Evolutionary conservation across 2,888 invertebrate genomes (phyloP).

Genomic region (Rugalucina vietnamica): DNA sequence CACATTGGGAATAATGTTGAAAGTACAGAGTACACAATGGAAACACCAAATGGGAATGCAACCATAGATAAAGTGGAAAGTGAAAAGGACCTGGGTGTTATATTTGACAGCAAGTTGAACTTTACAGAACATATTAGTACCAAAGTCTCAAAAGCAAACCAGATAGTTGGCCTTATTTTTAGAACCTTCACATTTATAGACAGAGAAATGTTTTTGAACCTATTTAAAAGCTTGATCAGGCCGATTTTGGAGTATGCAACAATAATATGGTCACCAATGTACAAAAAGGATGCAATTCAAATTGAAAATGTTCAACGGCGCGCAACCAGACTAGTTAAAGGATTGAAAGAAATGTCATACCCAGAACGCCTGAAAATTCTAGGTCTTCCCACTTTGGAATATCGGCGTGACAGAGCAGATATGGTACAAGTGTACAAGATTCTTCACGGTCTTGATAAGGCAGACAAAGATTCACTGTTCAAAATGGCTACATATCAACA

Average conservation of each 20-base stretch:
- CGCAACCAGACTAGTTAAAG: constrained; percentile 21
- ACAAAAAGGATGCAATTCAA: constrained; percentile 2
- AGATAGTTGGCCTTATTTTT: constrained; percentile 18
- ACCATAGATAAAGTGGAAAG: background rate
- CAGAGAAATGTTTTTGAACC: constrained; percentile 19
- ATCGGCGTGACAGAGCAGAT: constrained; percentile 2
- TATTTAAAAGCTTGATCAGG: constrained; percentile 32
- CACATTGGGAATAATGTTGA: background rate
- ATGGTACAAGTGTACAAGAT: constrained; percentile 23
- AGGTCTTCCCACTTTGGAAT: constrained; percentile 14
- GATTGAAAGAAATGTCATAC: background rate
- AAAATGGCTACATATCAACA: background rate
- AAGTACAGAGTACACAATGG: background rate
- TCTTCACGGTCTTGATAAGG: too few species aligned
- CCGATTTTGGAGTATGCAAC: constrained; percentile 27
- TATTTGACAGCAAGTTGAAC: constrained; percentile 19
- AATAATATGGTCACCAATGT: constrained; percentile 20
- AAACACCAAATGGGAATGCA: background rate
- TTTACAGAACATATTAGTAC: constrained; percentile 20
- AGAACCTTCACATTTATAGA: constrained; percentile 27
- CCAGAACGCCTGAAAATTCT: constrained; percentile 7
- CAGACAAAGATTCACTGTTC: background rate
- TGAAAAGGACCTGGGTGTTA: constrained; percentile 27
- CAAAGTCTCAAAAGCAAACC: constrained; percentile 31
- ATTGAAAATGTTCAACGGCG: constrained; percentile 36